Percentiles rank a stretch among this genome's conserved stretches.
phyloP scores from a whole-genome alignment of 1,140 invertebrate genomes.

The Cherax destructor region DNA sequence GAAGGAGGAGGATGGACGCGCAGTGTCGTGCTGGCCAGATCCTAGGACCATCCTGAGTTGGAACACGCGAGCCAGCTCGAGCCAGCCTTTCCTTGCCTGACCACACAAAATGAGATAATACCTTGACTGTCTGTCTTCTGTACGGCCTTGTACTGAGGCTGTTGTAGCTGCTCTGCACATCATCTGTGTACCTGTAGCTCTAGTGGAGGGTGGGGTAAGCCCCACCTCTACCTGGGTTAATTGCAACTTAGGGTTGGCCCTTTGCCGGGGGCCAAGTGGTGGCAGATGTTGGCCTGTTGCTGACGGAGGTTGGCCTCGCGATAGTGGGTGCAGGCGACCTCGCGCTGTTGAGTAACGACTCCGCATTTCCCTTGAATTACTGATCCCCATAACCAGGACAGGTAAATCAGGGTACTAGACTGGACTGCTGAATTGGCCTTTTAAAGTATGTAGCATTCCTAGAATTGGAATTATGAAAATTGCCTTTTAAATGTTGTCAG shows the following conservation, averaged over 20 bases:
- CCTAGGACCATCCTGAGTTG: conserved; percentile 36
- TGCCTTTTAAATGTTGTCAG: conserved; percentile 13
- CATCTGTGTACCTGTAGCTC: conserved; percentile 20
- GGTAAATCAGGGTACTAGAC: conserved; percentile 46
- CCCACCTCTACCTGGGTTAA: conserved; percentile 29
- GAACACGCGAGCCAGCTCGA: conserved; percentile 32
- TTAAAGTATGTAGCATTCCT: conserved; percentile 42
- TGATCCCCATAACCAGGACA: conserved; percentile 56
- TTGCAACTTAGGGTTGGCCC: conserved; percentile 16
- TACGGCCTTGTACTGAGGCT: conserved; percentile 21
- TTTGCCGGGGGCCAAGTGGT: conserved; percentile 18
- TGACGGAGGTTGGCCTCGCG: conserved; percentile 37
- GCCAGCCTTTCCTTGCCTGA: conserved; percentile 46
- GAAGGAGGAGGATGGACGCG: conserved; percentile 43
- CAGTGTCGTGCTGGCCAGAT: conserved; percentile 42
- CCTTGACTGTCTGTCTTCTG: conserved; percentile 29
- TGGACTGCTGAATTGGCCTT: conserved; percentile 38
- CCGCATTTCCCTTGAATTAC: conserved; percentile 52
- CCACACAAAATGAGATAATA: conserved; percentile 28
- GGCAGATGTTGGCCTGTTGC: conserved; percentile 44
- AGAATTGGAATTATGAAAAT: conserved; percentile 25
- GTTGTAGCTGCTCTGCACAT: conserved; percentile 39
- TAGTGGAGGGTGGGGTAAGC: conserved; percentile 38
- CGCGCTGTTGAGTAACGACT: conserved; percentile 43
- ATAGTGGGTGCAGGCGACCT: conserved; percentile 42